Evolutionary conservation across 1,140 invertebrate genomes (phyloP).

Genomic region (Drosophila asahinai): DNA sequence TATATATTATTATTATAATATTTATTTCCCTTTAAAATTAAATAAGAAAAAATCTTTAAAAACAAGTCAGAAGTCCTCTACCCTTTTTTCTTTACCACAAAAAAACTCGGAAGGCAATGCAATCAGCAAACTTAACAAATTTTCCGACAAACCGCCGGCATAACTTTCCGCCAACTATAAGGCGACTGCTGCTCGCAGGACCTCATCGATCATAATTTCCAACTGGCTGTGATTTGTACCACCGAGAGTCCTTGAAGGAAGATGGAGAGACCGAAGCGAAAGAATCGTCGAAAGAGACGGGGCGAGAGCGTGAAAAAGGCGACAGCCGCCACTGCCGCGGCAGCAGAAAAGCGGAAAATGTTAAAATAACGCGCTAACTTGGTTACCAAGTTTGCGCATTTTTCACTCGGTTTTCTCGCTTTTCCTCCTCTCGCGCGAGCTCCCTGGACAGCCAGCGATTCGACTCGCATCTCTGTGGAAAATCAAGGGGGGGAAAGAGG

Average conservation of each 20-base stretch:
- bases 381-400: constrained; percentile 83
- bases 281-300: background rate
- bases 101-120: constrained; percentile 38
- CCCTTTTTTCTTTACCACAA: background rate
- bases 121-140: constrained; percentile 79
- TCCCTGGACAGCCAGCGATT: constrained; percentile 37
- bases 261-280: constrained; percentile 16
- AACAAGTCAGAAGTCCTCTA: background rate
- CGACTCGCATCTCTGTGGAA: constrained; percentile 50
- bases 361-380: constrained; percentile 84
- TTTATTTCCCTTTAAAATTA: background rate
- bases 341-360: constrained; percentile 78
- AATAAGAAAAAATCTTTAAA: background rate
- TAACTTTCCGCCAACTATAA: constrained; percentile 49
- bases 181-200: constrained; percentile 47
- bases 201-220: constrained; percentile 81
- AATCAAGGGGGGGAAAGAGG: constrained; percentile 5
- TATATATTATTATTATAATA: too few species aligned
- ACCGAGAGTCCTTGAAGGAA: constrained; percentile 69
- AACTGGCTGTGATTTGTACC: constrained; percentile 77
- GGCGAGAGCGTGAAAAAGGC: constrained; percentile 54
- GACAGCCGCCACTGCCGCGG: constrained; percentile 45
- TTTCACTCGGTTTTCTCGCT: constrained; percentile 70
- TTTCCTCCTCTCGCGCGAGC: constrained; percentile 11
- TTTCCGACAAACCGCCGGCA: constrained; percentile 67